Conservation (phyloP, 1,140 invertebrate species). For the Eurosta solidaginis region DNA sequence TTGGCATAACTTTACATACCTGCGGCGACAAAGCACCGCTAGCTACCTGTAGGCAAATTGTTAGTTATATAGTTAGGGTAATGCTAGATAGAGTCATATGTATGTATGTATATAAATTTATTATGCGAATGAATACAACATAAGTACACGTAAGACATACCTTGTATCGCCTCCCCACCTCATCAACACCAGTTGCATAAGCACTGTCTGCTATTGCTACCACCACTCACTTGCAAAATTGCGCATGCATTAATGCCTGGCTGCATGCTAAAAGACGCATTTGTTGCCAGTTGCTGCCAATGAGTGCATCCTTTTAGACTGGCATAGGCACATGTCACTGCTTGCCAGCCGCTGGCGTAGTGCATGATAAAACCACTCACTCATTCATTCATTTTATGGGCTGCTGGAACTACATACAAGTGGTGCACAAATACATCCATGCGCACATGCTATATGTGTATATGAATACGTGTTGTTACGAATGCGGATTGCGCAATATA, state of each 20-base stretch:
- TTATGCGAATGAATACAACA: not conserved
- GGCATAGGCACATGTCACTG: not conserved
- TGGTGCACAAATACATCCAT: too few species aligned
- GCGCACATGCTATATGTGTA: too few species aligned
- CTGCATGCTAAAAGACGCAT: not conserved
- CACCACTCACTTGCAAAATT: conserved; percentile 1
- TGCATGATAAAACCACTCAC: not conserved
- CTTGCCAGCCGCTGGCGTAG: not conserved
- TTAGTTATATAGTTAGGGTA: not conserved
- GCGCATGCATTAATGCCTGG: not conserved
- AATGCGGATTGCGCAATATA: too few species aligned
- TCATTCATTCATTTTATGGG: not conserved
- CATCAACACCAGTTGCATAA: not conserved
- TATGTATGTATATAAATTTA: not conserved
- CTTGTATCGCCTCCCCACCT: not conserved
- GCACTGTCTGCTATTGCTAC: not conserved
- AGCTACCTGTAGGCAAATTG: not conserved
- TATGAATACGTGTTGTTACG: too few species aligned
- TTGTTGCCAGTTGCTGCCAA: conserved; percentile 14
- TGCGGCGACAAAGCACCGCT: not conserved
- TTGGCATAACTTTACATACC: not conserved
- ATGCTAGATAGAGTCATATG: not conserved
- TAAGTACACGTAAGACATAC: not conserved
- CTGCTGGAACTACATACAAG: too few species aligned
- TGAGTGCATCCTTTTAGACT: not conserved